Evolutionary conservation across 2,797 vertebrate species (phyloP).

Genomic region (Thamnophis elegans): DNA sequence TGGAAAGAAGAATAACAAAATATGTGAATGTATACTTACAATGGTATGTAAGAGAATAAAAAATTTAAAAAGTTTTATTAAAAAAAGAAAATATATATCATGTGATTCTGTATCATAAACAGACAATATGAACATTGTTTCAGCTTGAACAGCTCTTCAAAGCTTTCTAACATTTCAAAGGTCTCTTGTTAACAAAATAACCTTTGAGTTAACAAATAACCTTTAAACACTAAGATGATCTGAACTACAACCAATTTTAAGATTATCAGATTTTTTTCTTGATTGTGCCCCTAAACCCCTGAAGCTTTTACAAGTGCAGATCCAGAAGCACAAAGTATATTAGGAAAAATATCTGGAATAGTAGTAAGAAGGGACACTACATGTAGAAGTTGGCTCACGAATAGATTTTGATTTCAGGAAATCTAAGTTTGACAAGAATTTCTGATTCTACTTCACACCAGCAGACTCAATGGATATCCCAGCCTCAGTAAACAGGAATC

Average conservation of each 20-base stretch:
- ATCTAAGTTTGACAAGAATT: background rate
- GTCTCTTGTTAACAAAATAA: slow-evolving; percentile 26
- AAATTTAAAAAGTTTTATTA: no score
- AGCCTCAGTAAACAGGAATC: background rate
- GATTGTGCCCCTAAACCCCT: background rate
- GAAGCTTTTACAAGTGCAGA: background rate
- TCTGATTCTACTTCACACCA: background rate
- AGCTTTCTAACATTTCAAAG: slow-evolving; percentile 18
- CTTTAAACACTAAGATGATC: slow-evolving; percentile 8
- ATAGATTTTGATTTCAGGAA: background rate
- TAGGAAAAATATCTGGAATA: background rate
- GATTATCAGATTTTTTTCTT: background rate
- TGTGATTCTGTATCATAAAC: background rate
- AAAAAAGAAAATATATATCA: background rate
- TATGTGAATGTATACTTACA: no score
- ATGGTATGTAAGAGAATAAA: no score
- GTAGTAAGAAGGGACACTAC: background rate
- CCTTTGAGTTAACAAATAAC: slow-evolving; percentile 32
- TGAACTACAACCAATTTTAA: background rate
- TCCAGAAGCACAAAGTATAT: background rate
- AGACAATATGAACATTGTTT: slow-evolving; percentile 5
- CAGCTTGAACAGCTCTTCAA: slow-evolving; percentile 21
- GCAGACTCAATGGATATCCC: background rate
- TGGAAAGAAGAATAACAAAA: no score
- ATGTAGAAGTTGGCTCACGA: background rate